Base-by-base conservation (phyloP, 2,888 invertebrate species). In the Sericinus montela region DNA sequence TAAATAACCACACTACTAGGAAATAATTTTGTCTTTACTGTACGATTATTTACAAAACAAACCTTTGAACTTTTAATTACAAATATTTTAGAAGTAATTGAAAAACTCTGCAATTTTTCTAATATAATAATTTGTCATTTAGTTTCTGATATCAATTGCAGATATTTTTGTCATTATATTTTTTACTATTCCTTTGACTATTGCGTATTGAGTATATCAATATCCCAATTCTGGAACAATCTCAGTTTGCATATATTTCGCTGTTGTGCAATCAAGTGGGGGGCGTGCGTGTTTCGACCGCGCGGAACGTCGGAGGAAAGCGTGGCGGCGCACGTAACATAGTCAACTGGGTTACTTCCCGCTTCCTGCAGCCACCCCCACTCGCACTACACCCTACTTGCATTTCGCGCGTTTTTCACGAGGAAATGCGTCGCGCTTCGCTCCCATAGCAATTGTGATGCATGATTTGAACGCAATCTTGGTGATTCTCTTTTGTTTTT, bases 281-380 rank as follows among this genome's bases (percentile, higher is more conserved):
- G 46, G 55, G 60, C 54, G 56, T 54, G 56, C 54, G 49, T 42
- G 51, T 46, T 40, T 65, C 62, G 58, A 65, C 58, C 57, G 67
- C 60, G 66, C 69, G 68, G 72, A 69, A 67, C 71, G 63, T 63
- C 65, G 68, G 72, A 74, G 75, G 74, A 76, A 76, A 80, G 71
- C 65, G 69, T 69, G 58, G 65, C 63, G 61, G 72, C 67, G 65
- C 68, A 75, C 77, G 77, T 77, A 72, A 83, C 69, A 52, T 56
- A 59, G 59, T 56, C 73, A 72, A 77, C 64, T 82, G 57, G 80
- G 78, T 76, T 76, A 82, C 74, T 84, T 86, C 84, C 84, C 75
- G 63, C 72, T 86, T 86, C 86, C 84, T 75, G 63, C 71, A 86
- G 84, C 86, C 85, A 75, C 59, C 55, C 53, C 55, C 58, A 55